Conservation (phyloP, 2,888 invertebrate species). For the Hemaris fuciformis region DNA sequence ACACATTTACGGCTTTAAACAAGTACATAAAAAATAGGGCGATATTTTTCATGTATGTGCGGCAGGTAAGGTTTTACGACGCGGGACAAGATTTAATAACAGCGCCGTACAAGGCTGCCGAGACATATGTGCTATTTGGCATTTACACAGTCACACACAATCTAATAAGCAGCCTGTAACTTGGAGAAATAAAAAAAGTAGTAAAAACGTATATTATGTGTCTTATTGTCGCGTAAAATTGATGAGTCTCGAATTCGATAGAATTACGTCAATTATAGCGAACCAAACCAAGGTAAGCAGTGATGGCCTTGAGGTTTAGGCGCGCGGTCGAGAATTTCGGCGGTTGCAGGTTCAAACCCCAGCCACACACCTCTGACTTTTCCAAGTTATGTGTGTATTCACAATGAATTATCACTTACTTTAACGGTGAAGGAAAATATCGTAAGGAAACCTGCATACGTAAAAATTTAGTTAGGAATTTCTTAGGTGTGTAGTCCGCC, state of each 20-base stretch:
- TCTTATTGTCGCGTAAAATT: constrained; percentile 20
- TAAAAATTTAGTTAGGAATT: too few species aligned
- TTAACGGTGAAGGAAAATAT: too few species aligned
- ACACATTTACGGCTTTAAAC: neutral
- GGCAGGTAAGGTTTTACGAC: constrained; percentile 19
- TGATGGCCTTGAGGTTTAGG: too few species aligned
- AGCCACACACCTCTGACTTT: too few species aligned
- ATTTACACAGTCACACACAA: constrained; percentile 24
- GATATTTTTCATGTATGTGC: neutral
- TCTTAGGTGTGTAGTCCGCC: too few species aligned
- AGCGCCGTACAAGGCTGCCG: constrained; percentile 13
- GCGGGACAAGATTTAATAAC: constrained; percentile 30
- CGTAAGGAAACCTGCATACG: too few species aligned
- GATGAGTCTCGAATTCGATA: neutral
- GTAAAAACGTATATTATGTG: constrained; percentile 32
- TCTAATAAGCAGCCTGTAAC: constrained; percentile 38
- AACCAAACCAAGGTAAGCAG: too few species aligned
- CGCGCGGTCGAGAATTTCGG: too few species aligned
- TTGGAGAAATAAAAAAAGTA: constrained; percentile 34
- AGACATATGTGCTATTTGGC: constrained; percentile 23
- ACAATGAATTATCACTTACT: too few species aligned
- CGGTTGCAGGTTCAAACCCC: too few species aligned
- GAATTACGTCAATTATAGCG: neutral
- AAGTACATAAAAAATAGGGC: neutral
- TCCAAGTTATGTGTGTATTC: too few species aligned